Percentiles rank a stretch among this genome's conserved stretches.
These are phyloP conservation scores for Cataglyphis cursor DNA, from an alignment of 2,888 invertebrate species.

Conservation along the genomic window DNA sequence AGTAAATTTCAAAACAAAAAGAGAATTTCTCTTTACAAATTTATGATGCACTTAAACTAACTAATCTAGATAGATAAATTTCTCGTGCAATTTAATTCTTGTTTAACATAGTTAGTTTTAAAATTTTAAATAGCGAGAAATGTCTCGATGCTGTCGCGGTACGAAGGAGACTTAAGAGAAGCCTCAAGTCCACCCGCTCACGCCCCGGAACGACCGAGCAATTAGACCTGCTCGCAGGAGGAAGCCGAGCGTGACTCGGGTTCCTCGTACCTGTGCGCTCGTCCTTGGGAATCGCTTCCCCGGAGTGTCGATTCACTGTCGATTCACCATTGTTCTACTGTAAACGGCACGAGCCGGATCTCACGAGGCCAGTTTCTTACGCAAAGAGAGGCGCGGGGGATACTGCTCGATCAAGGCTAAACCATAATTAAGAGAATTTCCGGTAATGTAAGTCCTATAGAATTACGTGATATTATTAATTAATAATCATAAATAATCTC, in stretches of 20 bases:
- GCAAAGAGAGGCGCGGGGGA: not conserved
- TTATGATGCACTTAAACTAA: not conserved
- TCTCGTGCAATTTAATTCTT: not conserved
- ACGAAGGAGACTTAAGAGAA: not conserved
- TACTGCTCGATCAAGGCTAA: slow-evolving; percentile 34
- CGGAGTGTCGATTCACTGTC: slow-evolving; percentile 58
- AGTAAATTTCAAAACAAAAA: not conserved
- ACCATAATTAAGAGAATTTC: slow-evolving; percentile 36
- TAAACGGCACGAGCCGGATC: slow-evolving; percentile 10
- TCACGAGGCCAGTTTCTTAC: slow-evolving; percentile 11
- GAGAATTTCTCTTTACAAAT: not conserved
- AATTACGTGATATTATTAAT: slow-evolving; percentile 3
- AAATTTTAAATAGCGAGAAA: slow-evolving; percentile 7
- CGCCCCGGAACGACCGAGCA: slow-evolving; percentile 69
- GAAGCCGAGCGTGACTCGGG: slow-evolving; percentile 76
- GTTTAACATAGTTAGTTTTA: not conserved
- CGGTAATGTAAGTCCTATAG: not conserved
- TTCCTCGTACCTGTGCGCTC: slow-evolving; percentile 69
- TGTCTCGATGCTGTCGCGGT: not conserved
- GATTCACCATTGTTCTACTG: slow-evolving; percentile 65
- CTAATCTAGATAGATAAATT: not conserved
- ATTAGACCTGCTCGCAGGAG: slow-evolving; percentile 67
- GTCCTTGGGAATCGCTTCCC: slow-evolving; percentile 69
- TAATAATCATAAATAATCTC: not conserved
- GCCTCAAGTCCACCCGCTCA: slow-evolving; percentile 33